Percentiles rank a stretch among this genome's conserved stretches.
Evolutionary conservation across 92 coral and sea anemone species (phyloP).

Genomic region (Phymanthus crucifer): DNA sequence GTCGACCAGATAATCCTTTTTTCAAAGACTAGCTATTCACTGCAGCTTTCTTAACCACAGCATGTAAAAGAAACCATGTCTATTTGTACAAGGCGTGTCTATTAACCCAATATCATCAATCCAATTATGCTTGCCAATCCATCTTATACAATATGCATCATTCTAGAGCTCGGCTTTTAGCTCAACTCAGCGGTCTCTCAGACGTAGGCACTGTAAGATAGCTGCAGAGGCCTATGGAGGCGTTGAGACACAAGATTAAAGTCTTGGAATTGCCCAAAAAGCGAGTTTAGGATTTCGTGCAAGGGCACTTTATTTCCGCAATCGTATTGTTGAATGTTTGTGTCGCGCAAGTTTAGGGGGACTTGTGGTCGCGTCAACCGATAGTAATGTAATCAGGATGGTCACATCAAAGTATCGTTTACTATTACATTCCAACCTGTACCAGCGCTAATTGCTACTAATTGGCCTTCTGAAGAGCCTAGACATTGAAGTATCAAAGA

Average conservation of each 20-base stretch:
- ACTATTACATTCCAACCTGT: conserved; percentile 26
- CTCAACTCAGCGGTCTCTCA: neutral
- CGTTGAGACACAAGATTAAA: neutral
- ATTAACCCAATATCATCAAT: neutral
- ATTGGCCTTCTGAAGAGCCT: conserved; percentile 33
- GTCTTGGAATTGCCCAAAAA: neutral
- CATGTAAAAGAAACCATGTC: neutral
- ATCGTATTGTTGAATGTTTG: conserved; percentile 8
- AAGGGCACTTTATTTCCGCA: neutral
- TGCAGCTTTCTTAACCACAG: neutral
- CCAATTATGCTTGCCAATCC: neutral
- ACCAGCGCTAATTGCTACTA: conserved; percentile 25
- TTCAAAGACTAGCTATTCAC: neutral
- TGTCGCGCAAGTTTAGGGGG: conserved; percentile 21
- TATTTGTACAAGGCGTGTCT: conserved; percentile 30
- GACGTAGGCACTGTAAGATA: neutral
- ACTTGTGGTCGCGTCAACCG: conserved; percentile 17
- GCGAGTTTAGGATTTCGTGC: neutral
- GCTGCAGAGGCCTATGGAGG: neutral
- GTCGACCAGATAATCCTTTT: conserved; percentile 1
- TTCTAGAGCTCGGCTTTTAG: neutral
- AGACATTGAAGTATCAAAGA: conserved; percentile 13
- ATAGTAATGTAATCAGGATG: neutral
- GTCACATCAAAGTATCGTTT: conserved; percentile 10
- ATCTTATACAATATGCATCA: neutral